Evolutionary conservation across 1,140 invertebrate genomes (phyloP), one percentile per base, ranked within the genome.

Genomic region (Bombus picipes): DNA sequence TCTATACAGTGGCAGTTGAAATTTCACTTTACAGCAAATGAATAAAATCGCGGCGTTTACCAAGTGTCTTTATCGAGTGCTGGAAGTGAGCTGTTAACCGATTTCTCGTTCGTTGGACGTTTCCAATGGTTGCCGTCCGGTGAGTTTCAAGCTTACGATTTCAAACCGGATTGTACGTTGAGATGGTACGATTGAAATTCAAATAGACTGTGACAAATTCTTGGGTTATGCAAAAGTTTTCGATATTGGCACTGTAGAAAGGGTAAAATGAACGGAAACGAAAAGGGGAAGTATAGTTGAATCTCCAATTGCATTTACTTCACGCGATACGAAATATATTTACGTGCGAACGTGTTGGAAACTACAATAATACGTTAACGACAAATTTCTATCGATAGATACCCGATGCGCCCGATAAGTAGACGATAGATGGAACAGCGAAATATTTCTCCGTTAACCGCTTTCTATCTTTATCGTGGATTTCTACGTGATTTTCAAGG

Each of bases 101-200:
- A 79, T 81, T 72, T 37, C 85, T 65, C 71, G 66, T 81, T 77
- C 85, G 79, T 87, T 77, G 71, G 72, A 88, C 81, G 53, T 81
- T 84, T 87, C 92, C 89, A 88, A 93, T 92, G 92, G 88, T 90
- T 92, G 90, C 84, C 87, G 91, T 93, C 87, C 92, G 92, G 92
- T 93, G 81, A 93, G 92, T 93, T 76, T 47, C 41, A 71, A 85
- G 39, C 47, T 32, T 41, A 37, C 37, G 37, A 68, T 81, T 81
- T 68, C 28, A 74, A 85, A 39, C 25, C 39, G n/a, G 22, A 74
- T 59, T 41, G 18, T 22, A 18, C 18, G 25, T 47, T 18, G 25
- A 65, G 25, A 43, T 25, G 57, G 39, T 39, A 22, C 18, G 12
- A 25, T 43, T n/a, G 18, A 37, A 65, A 53, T 39, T 28, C 34